Evolutionary conservation across 2,797 vertebrate species (phyloP), one percentile per base, ranked within the genome.

Genomic region (Decapterus maruadsi): DNA sequence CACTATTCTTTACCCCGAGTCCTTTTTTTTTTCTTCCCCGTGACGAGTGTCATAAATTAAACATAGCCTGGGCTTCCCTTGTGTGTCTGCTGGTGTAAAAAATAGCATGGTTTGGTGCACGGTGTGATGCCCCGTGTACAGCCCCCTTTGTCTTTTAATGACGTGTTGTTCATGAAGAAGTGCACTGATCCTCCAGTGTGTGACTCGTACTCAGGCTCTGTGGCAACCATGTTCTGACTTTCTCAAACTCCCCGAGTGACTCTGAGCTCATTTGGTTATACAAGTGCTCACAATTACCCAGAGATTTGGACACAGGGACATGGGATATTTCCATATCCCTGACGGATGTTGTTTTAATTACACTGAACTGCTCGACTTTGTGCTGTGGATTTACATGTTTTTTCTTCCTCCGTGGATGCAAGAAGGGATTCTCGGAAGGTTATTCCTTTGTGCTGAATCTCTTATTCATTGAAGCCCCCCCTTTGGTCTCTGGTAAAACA

Each of bases 231-330:
- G 83, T 76, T 82, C 83, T 92, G 91, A 92, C 93, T 92, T 92
- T 88, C 86, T 94, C 91, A 67, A 78, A 89, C 91, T 92, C 92
- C 92, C 92, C 1, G 22, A 80, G 92, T 89, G 92, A 84, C 88
- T 91, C 92, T 90, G 91, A 92, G 91, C 92, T 94, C 92, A 90
- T 92, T 91, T 93, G 92, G 91, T 94, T 92, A 85, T 85, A 91
- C 92, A 92, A 92, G 92, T 89, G 89, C 91, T 91, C 85, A 84
- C 90, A 86, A 89, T 91, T 88, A 93, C 86, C 91, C 81, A 85
- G 91, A 93, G 90, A 90, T 78, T 87, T 91, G 85, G 82, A 87
- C 87, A 79, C 80, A 45, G 85, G 88, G 91, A 93, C 84, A 77
- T 29, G 75, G 89, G 88, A 89, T 92, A 90, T 94, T 91, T 94